phyloP scores from a whole-genome alignment of 2,888 invertebrate species.

The Chloroclystis v-ata region DNA sequence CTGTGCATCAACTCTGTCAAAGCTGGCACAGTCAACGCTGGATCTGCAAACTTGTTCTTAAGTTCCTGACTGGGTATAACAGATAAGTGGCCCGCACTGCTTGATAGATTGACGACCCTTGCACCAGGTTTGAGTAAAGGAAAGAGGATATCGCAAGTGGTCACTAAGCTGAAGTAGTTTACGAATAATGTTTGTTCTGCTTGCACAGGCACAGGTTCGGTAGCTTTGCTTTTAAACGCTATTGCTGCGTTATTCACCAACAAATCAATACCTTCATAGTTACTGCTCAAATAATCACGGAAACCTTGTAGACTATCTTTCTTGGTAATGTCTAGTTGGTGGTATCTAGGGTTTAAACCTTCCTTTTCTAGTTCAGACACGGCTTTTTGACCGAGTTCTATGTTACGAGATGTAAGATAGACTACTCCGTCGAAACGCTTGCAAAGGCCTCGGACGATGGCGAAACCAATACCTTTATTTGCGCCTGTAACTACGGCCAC shows the following conservation, averaged over 20 bases:
- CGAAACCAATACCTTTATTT: slow-evolving; percentile 85
- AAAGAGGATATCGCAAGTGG: slow-evolving; percentile 82
- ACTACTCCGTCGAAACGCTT: slow-evolving; percentile 82
- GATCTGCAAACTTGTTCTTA: slow-evolving; percentile 67
- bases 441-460: slow-evolving; percentile 82
- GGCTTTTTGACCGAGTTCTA: slow-evolving; percentile 76
- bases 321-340: slow-evolving; percentile 83
- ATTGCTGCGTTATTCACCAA: slow-evolving; percentile 88
- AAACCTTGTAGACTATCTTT: slow-evolving; percentile 78
- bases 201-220: slow-evolving; percentile 81
- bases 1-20: slow-evolving; percentile 80
- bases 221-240: slow-evolving; percentile 79
- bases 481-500: slow-evolving; percentile 81
- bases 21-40: slow-evolving; percentile 74
- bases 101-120: slow-evolving; percentile 85
- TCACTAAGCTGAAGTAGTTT: slow-evolving; percentile 83
- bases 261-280: slow-evolving; percentile 83
- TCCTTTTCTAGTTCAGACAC: slow-evolving; percentile 76
- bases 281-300: slow-evolving; percentile 77
- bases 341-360: slow-evolving; percentile 78
- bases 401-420: slow-evolving; percentile 83
- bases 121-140: slow-evolving; percentile 83
- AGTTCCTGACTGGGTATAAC: slow-evolving; percentile 75
- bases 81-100: slow-evolving; percentile 79
- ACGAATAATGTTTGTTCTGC: slow-evolving; percentile 83